Conservation (phyloP, 2,888 invertebrate species). For the Ryuthela nishihirai region DNA sequence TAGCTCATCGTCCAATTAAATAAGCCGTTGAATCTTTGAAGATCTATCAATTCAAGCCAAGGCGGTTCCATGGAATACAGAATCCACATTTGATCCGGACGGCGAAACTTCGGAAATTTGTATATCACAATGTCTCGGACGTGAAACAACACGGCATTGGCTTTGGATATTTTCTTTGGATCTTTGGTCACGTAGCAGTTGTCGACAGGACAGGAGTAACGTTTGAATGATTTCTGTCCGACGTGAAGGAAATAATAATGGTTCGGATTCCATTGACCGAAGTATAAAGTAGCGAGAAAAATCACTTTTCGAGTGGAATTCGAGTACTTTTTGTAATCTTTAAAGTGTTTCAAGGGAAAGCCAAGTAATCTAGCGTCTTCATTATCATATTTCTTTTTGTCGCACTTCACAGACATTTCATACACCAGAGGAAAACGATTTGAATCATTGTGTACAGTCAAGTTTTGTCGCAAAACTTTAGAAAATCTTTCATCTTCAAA, state of each 20-base stretch:
- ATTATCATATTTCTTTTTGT: slow-evolving; percentile 6
- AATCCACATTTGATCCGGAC: slow-evolving; percentile 31
- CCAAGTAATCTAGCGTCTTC: slow-evolving; percentile 21
- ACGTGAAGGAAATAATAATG: slow-evolving; percentile 25
- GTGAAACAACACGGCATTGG: slow-evolving; percentile 39
- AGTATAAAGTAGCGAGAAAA: slow-evolving; percentile 25
- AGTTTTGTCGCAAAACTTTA: no score
- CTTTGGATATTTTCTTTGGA: background rate
- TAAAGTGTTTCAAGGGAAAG: background rate
- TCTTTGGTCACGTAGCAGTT: slow-evolving; percentile 34
- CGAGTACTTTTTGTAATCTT: background rate
- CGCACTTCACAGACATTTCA: background rate
- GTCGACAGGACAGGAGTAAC: slow-evolving; percentile 11
- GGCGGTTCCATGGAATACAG: slow-evolving; percentile 39
- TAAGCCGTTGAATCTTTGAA: slow-evolving; percentile 19
- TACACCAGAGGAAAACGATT: slow-evolving; percentile 6
- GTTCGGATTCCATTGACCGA: slow-evolving; percentile 16
- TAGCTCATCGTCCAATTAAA: slow-evolving; percentile 45
- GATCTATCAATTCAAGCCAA: slow-evolving; percentile 25
- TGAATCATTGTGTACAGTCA: no score
- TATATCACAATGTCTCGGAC: slow-evolving; percentile 24
- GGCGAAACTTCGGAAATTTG: slow-evolving; percentile 15
- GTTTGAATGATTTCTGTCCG: slow-evolving; percentile 5
- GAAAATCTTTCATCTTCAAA: no score
- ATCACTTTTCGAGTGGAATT: slow-evolving; percentile 6